Evolutionary conservation across 2,113 vertebrate species (phyloP).

Genomic region (Psettodes erumei): DNA sequence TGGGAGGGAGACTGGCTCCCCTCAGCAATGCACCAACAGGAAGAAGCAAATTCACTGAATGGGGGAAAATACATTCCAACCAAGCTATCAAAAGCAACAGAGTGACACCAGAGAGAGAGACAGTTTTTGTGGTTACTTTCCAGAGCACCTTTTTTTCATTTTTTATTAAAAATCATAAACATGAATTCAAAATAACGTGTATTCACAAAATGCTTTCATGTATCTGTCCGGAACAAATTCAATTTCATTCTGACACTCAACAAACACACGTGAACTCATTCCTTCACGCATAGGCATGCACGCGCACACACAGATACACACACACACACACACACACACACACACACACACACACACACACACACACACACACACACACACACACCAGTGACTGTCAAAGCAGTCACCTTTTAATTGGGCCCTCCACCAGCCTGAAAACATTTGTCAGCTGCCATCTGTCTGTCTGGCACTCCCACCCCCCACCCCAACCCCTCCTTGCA

Average conservation of each 20-base stretch:
- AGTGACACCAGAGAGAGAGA: slow-evolving; percentile 46
- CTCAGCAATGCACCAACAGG: slow-evolving; percentile 71
- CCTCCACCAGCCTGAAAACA: slow-evolving; percentile 70
- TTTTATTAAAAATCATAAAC: slow-evolving; percentile 78
- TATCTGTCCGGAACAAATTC: slow-evolving; percentile 43
- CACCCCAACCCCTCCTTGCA: not conserved
- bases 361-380: slow-evolving; percentile 38
- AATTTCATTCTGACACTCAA: slow-evolving; percentile 21
- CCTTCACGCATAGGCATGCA: slow-evolving; percentile 7
- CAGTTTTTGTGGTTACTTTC: slow-evolving; percentile 18
- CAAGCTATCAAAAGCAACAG: slow-evolving; percentile 34
- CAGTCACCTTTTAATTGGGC: slow-evolving; percentile 80
- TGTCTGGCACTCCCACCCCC: slow-evolving; percentile 58
- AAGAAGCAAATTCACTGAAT: slow-evolving; percentile 71
- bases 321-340: slow-evolving; percentile 41
- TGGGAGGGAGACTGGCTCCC: slow-evolving; percentile 64
- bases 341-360: slow-evolving; percentile 12
- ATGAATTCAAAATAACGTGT: slow-evolving; percentile 48
- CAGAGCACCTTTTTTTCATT: slow-evolving; percentile 60
- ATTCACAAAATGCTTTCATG: slow-evolving; percentile 65
- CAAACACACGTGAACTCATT: slow-evolving; percentile 26
- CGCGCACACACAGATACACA: slow-evolving; percentile 15
- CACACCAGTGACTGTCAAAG: slow-evolving; percentile 63
- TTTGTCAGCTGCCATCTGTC: slow-evolving; percentile 86
- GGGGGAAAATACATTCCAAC: slow-evolving; percentile 75